These are phyloP conservation scores for Esox niger DNA, from an alignment of 2,113 vertebrate genomes.

Conservation along the genomic window DNA sequence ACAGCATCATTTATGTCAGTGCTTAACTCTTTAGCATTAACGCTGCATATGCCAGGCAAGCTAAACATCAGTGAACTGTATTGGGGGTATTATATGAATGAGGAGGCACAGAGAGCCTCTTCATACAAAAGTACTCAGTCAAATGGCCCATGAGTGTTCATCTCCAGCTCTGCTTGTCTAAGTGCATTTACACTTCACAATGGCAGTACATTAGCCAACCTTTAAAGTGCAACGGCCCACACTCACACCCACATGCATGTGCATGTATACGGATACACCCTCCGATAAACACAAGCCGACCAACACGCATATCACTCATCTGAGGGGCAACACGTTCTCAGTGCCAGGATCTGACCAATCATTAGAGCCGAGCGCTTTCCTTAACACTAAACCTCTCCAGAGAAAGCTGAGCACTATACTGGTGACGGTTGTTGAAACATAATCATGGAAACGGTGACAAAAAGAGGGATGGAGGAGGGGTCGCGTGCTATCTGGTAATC, in stretches of 20 bases:
- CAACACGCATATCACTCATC: background rate
- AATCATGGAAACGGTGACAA: background rate
- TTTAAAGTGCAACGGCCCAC: constrained; percentile 41
- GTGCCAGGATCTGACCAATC: too few species aligned
- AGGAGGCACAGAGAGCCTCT: constrained; percentile 53
- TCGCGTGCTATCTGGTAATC: too few species aligned
- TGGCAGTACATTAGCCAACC: constrained; percentile 59
- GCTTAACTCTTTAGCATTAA: too few species aligned
- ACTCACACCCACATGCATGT: background rate
- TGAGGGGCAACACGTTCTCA: too few species aligned
- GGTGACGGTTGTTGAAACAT: background rate
- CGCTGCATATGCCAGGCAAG: too few species aligned
- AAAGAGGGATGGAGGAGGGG: background rate
- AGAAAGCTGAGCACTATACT: background rate
- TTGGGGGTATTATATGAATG: constrained; percentile 47
- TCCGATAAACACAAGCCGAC: background rate
- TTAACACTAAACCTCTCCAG: too few species aligned
- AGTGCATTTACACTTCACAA: constrained; percentile 60
- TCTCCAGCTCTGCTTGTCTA: constrained; percentile 53
- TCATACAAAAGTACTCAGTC: constrained; percentile 46
- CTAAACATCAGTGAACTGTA: constrained; percentile 56
- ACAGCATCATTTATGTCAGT: too few species aligned
- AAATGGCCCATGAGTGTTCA: constrained; percentile 57
- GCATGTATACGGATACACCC: too few species aligned
- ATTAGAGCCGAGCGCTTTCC: too few species aligned